Evolutionary conservation across 2,888 invertebrate genomes (phyloP), one percentile per base, ranked within the genome.

Genomic region (Ophion ventricosus): DNA sequence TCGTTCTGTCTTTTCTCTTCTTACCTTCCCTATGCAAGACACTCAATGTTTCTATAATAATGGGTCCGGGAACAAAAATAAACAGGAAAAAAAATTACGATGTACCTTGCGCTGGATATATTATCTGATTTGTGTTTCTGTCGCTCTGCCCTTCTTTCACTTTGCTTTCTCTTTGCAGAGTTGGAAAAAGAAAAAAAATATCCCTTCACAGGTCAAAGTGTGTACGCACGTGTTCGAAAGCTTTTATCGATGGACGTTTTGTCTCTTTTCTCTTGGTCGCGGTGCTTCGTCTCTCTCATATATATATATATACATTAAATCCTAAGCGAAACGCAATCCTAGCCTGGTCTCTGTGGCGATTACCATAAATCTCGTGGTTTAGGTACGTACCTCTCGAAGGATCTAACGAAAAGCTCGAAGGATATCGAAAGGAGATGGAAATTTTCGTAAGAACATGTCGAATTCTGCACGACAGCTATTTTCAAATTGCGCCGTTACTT

Each of bases 41-140:
- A 63, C 67, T 85, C 80, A 64, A 35, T 25, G 66, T 80, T 63
- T 25, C 29, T 43, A 72, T 80, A 80, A 80, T 80, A 69, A 70
- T 86, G 89, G 89, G 89, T 87, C 70, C 70, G 80, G 79, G 78
- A 89, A 90, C 90, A 90, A 86, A 85, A 86, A 88, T 83, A 86
- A 20, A 29, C 87, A 86, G 87, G 85, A 85, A 83, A 87, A 88
- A 88, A 89, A 88, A 89, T 88, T 87, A 88, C 57, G n/a, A 74
- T 86, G 87, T 85, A 86, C 82, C 84, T 83, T 87, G 87, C 84
- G 84, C 63, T 84, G 78, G 82, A 85, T 87, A 87, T 88, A 88
- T 89, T 88, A 88, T 88, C 88, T 87, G 88, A 89, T 87, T 87
- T 84, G 80, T 82, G 78, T 74, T 69, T 73, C 76, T 54, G 10